Base-by-base conservation (phyloP, 37 sponge, comb jelly and placozoan species). In the Diacarnus erythraeanus region DNA sequence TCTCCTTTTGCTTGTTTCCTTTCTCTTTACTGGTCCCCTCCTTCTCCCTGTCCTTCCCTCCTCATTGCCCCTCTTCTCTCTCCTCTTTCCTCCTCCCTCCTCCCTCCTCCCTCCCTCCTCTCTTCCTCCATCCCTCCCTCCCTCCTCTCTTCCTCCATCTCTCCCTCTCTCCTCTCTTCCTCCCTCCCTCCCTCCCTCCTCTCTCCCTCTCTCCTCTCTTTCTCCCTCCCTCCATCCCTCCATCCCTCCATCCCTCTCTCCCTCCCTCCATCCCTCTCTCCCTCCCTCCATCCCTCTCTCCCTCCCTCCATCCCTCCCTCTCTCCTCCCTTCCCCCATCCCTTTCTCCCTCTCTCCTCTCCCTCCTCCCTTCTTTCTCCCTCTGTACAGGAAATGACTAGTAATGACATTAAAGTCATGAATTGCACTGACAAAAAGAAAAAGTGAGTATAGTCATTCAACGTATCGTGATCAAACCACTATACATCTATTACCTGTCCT, bases 371-470 rank as follows among this genome's bases (percentile, higher is more conserved):
- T 1, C 21, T 25, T 2, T 39, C 59, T 26, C 12, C 34, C 37
- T 39, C 38, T 59, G 29, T 31, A 15, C 65, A 77, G 77, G 2
- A 23, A 25, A 20, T 77, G 47, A 77, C 77, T 6, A 0, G 23
- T 64, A 65, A 63, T 40, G 77, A 77, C 10, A 61, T 77, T n/a
- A 64, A 64, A 29, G 34, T 30, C 43, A 40, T 77, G 43, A 27
- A 1, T 17, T 43, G 31, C 25, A 4, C 3, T 25, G 64, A 63
- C 29, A 77, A 77, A 33, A 10, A 77, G 33, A 64, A 64, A 38
- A 77, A 77, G 77, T 64, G 41, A 64, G 64, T 35, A 29, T 38
- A 25, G 26, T 66, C 2, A 9, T 29, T 66, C 23, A 63, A 27
- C n/a, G n/a, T n/a, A n/a, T n/a, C 35, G 34, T 35, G 34, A 33